Evolutionary conservation across 2,113 vertebrate species (phyloP), one percentile per base, ranked within the genome.

Genomic region (Pithys albifrons): DNA sequence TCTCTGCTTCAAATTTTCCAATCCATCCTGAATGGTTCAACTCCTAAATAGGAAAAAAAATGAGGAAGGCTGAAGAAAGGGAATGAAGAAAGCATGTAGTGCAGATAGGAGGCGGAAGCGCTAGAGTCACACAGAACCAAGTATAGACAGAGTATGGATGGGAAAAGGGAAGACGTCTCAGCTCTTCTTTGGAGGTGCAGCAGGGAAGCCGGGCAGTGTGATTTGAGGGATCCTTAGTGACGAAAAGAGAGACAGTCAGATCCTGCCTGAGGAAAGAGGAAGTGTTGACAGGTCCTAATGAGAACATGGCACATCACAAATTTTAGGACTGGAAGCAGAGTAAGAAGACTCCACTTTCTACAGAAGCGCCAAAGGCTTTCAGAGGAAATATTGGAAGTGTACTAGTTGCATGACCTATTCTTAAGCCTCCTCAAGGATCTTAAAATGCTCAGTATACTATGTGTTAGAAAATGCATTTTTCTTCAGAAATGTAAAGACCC

Each of bases 31-130:
- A 52, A 49, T 59, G 43, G 18, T 89, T 96, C 25, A 33, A 72
- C 14, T 89, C 81, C 92, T 89, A 88, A 91, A 95, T 54, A 88
- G 82, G 70, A 41, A 62, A 69, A 73, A 75, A 83, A 61, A 37
- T 43, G 20, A 57, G 31, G 57, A 94, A 62, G 25, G 15, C 14
- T 82, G 78, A 73, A 62, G 35, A 65, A 90, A 79, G 27, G 37
- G 19, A 65, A 83, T 70, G 51, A 82, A 55, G 48, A 76, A 88
- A 85, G 15, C 29, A 14, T 29, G 14, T 37, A 64, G 39, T 33
- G 24, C 35, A 28, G 39, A 39, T 61, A 39, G n/a, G 49, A 22
- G 59, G 27, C 45, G n/a, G 51, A 69, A 74, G 33, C 64, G 27
- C 22, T 72, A 31, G 61, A 71, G 35, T 16, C 17, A 45, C 14